Evolutionary conservation across 2,888 invertebrate genomes (phyloP).

Genomic region (Cheilosia pagana): DNA sequence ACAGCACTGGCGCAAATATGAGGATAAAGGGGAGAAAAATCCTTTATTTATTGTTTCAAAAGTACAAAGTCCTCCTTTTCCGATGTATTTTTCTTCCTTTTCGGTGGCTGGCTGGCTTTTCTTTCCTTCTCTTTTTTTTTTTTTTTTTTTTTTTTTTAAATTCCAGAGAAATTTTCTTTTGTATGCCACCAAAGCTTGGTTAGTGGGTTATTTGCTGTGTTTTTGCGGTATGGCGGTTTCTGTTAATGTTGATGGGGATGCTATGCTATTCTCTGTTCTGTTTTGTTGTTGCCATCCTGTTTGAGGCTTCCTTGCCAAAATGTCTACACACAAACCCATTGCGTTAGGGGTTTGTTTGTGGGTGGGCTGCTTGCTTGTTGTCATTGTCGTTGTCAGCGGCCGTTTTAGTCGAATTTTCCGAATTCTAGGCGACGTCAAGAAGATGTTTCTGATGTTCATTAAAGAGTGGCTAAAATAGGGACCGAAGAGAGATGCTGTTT

Average conservation of each 20-base stretch:
- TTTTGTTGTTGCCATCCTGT: slow-evolving; percentile 67
- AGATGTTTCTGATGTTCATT: slow-evolving; percentile 73
- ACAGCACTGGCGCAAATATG: slow-evolving; percentile 45
- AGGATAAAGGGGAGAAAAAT: slow-evolving; percentile 30
- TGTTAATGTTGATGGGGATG: slow-evolving; percentile 74
- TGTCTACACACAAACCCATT: slow-evolving; percentile 57
- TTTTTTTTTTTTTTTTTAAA: slow-evolving; percentile 52
- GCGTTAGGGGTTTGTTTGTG: slow-evolving; percentile 60
- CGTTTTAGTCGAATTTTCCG: slow-evolving; percentile 72
- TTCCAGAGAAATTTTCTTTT: slow-evolving; percentile 73
- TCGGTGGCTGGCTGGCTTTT: slow-evolving; percentile 54
- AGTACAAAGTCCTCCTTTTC: slow-evolving; percentile 72
- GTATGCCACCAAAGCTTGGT: slow-evolving; percentile 72
- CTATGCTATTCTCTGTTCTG: slow-evolving; percentile 62
- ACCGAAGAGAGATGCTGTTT: slow-evolving; percentile 44
- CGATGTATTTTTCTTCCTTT: slow-evolving; percentile 60
- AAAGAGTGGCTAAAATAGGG: slow-evolving; percentile 63
- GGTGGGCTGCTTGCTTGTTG: slow-evolving; percentile 59
- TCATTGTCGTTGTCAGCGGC: slow-evolving; percentile 74
- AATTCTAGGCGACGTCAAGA: slow-evolving; percentile 72
- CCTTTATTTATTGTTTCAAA: slow-evolving; percentile 73
- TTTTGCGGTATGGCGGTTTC: slow-evolving; percentile 74
- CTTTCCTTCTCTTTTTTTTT: slow-evolving; percentile 34
- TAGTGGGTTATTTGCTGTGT: slow-evolving; percentile 74
- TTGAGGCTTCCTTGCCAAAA: slow-evolving; percentile 68